Base-by-base conservation (phyloP, 2,797 vertebrate species). In the Hoplostethus mediterraneus region DNA sequence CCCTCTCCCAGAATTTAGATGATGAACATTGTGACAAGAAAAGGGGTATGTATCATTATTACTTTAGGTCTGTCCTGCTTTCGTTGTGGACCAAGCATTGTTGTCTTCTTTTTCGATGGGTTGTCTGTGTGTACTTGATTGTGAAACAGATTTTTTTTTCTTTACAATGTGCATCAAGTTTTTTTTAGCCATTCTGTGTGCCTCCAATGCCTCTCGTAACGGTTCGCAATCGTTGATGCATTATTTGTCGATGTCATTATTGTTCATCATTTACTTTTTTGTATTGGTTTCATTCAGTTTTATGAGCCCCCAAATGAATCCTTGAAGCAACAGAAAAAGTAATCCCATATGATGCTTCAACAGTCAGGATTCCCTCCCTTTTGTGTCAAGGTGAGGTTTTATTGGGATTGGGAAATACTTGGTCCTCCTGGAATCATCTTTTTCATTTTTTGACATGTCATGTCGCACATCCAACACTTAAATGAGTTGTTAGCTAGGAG, bases 401-500 rank as follows among this genome's bases (percentile, higher is more conserved):
- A 82, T 92, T 82, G 91, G 94, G 94, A 90, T 92, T 94, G 93
- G 93, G 93, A 95, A 95, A 95, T 95, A 96, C 95, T 99, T 98
- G 97, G 97, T 99, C 97, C 98, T 97, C 95, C 94, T 93, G 94
- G 94, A 95, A 96, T 94, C 92, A 92, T 93, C 89, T 93, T 93
- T 92, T 93, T 91, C 89, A 90, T 92, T 92, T 91, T 92, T 92
- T 92, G 90, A 87, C 87, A 84, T 94, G 87, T 94, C 90, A 89
- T 93, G 90, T 94, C 91, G 92, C 93, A 95, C 96, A 97, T 97
- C 97, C 95, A 96, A 95, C 94, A 96, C 95, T 95, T 95, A 97
- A 94, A 96, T 94, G 96, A 94, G 96, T 96, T 95, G 96, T 96
- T 97, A 97, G 95, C 96, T 97, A 97, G 96, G 95, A 97, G 97